These are phyloP conservation scores for Liodrosophila aerea DNA, from an alignment of 2,888 invertebrate species.

Conservation along the genomic window DNA sequence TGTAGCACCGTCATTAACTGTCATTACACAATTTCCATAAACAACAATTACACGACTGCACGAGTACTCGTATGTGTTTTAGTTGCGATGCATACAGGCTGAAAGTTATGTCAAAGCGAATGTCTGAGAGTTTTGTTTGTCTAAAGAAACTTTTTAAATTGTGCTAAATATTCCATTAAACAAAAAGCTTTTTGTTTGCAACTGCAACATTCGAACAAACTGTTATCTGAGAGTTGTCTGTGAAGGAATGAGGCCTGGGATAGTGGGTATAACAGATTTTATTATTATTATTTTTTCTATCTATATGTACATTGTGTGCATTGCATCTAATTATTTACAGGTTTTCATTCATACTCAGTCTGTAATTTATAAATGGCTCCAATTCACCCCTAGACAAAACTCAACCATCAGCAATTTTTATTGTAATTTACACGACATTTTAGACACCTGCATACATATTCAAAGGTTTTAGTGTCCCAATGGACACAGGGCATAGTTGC, in stretches of 20 bases:
- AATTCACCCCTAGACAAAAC: too few relatives aligned
- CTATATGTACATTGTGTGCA: conserved; percentile 2
- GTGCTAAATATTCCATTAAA: conserved; percentile 78
- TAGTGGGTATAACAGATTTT: too few relatives aligned
- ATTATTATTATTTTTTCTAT: not conserved
- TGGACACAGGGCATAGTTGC: not conserved
- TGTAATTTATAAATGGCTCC: too few relatives aligned
- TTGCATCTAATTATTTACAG: conserved; percentile 1
- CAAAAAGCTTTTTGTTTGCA: conserved; percentile 67
- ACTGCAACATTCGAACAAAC: conserved; percentile 43
- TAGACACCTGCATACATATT: too few relatives aligned
- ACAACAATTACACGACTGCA: conserved; percentile 43
- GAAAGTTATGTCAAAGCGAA: conserved; percentile 33
- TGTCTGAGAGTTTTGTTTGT: conserved; percentile 66
- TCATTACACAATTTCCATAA: conserved; percentile 76
- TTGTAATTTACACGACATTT: too few relatives aligned
- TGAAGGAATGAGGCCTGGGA: too few relatives aligned
- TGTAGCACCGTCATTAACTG: conserved; percentile 70
- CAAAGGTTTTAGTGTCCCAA: too few relatives aligned
- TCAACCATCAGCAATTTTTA: too few relatives aligned
- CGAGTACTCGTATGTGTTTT: not conserved
- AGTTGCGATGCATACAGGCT: not conserved
- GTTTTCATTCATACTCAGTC: too few relatives aligned
- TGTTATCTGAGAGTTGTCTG: too few relatives aligned
- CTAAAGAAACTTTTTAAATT: conserved; percentile 73